Percentiles rank a stretch among this genome's conserved stretches.
phyloP scores from a whole-genome alignment of 2,888 invertebrate genomes.

The Hypercompe scribonia region DNA sequence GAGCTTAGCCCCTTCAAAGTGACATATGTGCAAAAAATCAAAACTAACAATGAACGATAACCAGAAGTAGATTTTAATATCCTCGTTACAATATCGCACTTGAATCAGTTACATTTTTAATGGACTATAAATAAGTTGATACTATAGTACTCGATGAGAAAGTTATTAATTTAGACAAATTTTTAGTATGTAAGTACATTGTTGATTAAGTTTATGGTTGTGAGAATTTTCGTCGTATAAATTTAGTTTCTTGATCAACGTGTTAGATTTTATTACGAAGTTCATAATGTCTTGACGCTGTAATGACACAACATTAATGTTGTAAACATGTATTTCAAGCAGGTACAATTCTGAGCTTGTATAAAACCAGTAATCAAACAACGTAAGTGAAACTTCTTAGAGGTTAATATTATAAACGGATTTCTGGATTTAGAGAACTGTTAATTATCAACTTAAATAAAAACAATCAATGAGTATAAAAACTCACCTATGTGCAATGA shows the following conservation, averaged over 20 bases:
- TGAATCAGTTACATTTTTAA: constrained; percentile 78
- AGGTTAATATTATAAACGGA: background rate
- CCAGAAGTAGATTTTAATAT: constrained; percentile 81
- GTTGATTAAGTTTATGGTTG: constrained; percentile 50
- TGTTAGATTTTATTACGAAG: constrained; percentile 43
- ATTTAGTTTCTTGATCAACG: constrained; percentile 48
- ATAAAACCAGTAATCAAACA: background rate
- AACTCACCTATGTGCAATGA: background rate
- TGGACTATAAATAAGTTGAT: constrained; percentile 72
- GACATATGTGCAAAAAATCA: constrained; percentile 75
- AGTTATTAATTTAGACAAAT: constrained; percentile 75
- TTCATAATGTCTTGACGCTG: background rate
- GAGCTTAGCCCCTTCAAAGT: constrained; percentile 56
- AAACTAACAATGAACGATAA: constrained; percentile 71
- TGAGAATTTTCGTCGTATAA: constrained; percentile 66
- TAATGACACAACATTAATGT: background rate
- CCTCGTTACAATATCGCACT: constrained; percentile 66
- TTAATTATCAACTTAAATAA: background rate
- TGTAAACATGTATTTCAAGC: background rate
- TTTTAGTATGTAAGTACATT: constrained; percentile 53
- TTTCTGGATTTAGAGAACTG: background rate
- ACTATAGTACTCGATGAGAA: constrained; percentile 75
- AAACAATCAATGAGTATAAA: background rate
- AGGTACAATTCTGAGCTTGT: background rate
- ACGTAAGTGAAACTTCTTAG: background rate